A percentile compares a stretch with the other conserved stretches of the same genome.
These are phyloP conservation scores for Minunthozetes semirufus DNA, from an alignment of 2,888 invertebrate genomes.

Conservation along the genomic window DNA sequence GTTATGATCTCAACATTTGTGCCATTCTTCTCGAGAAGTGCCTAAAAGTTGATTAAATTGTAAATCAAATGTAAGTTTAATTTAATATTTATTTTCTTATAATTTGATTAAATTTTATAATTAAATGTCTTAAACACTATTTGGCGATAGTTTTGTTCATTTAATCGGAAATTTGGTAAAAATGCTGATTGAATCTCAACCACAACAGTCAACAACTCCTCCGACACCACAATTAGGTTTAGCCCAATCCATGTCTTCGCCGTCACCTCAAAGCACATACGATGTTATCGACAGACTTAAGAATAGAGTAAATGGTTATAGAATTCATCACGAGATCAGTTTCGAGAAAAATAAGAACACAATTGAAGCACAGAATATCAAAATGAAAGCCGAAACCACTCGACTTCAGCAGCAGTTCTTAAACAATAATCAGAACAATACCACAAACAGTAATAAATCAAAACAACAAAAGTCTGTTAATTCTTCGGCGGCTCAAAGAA, in stretches of 20 bases:
- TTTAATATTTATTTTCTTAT: neutral
- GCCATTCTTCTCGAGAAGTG: slow-evolving; percentile 14
- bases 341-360: slow-evolving; percentile 16
- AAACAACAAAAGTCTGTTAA: slow-evolving; percentile 12
- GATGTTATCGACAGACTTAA: neutral
- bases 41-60: slow-evolving; percentile 18
- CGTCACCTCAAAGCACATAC: neutral
- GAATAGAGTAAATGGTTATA: neutral
- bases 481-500: neutral
- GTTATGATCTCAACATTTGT: slow-evolving; percentile 17
- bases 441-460: neutral
- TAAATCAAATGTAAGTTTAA: neutral
- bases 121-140: neutral
- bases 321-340: neutral
- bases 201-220: slow-evolving; percentile 17
- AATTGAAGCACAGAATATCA: slow-evolving; percentile 16
- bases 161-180: neutral
- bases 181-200: slow-evolving; percentile 23
- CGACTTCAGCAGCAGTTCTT: slow-evolving; percentile 16
- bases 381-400: slow-evolving; percentile 11
- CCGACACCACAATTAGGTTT: slow-evolving; percentile 13
- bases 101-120: no score
- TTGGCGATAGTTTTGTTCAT: neutral
- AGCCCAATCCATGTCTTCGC: slow-evolving; percentile 3
- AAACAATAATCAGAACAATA: slow-evolving; percentile 8